Percentiles rank a stretch among this genome's conserved stretches.
These are phyloP conservation scores for Prietella phreatophila DNA, from an alignment of 2,113 vertebrate species.

Conservation along the genomic window DNA sequence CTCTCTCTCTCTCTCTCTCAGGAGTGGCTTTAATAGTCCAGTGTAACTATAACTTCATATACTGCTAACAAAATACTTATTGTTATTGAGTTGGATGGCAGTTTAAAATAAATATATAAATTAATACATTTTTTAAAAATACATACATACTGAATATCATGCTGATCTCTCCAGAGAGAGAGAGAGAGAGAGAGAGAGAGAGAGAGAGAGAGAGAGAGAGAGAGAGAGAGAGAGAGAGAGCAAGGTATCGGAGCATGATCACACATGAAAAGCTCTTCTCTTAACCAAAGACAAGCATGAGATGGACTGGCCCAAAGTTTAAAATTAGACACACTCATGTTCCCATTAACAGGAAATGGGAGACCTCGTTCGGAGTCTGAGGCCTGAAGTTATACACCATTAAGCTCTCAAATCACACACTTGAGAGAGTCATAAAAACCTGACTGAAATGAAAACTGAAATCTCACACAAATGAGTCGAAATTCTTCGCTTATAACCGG, in stretches of 20 bases:
- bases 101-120: neutral
- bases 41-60: neutral
- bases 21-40: neutral
- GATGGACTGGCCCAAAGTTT: neutral
- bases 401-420: constrained; percentile 29
- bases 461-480: neutral
- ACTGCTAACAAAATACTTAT: neutral
- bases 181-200: neutral
- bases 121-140: neutral
- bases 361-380: neutral
- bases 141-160: neutral
- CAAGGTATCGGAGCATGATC: constrained; percentile 35
- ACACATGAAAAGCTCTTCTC: constrained; percentile 32
- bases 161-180: neutral
- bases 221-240: neutral
- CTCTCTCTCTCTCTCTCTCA: constrained; percentile 5
- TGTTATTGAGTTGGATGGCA: neutral
- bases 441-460: constrained; percentile 1
- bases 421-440: constrained; percentile 13
- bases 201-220: neutral
- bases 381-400: constrained; percentile 9
- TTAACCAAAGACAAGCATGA: constrained; percentile 24
- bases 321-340: constrained; percentile 33
- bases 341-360: constrained; percentile 15
- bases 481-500: too few relatives aligned